A percentile compares a stretch with the other conserved stretches of the same genome.
Evolutionary conservation across 2,797 vertebrate species (phyloP).

Genomic region (Simalia tracyae): DNA sequence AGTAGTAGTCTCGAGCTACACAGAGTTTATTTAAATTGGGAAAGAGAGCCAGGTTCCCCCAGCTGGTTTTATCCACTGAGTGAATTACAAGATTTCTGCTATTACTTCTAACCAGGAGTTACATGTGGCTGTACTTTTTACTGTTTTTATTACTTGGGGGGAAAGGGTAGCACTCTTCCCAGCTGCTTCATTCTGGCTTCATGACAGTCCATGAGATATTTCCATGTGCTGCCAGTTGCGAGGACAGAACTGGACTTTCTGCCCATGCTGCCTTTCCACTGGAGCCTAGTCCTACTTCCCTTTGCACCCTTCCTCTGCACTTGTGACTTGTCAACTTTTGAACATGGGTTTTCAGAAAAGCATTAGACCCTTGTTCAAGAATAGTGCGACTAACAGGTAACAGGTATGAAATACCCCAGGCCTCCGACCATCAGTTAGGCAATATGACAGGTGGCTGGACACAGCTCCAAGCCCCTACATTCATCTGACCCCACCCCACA

Average conservation of each 20-base stretch:
- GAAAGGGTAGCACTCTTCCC: too few relatives aligned
- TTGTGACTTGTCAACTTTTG: too few relatives aligned
- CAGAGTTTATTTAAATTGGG: background rate
- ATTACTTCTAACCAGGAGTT: background rate
- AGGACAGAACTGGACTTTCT: too few relatives aligned
- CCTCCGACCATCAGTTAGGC: background rate
- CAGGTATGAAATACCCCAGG: background rate
- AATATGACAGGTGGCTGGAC: background rate
- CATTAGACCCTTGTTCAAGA: background rate
- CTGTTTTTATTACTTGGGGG: background rate
- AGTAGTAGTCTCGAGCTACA: background rate
- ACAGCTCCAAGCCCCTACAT: background rate
- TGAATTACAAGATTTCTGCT: background rate
- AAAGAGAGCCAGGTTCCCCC: background rate
- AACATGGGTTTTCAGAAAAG: too few relatives aligned
- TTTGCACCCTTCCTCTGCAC: too few relatives aligned
- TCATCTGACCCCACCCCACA: background rate
- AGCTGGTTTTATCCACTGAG: background rate
- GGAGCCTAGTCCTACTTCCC: too few relatives aligned
- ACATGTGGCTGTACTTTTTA: background rate
- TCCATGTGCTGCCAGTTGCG: too few relatives aligned
- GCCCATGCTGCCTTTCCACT: too few relatives aligned
- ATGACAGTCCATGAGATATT: too few relatives aligned
- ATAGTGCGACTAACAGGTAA: background rate
- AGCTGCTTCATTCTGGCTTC: too few relatives aligned